Base-by-base conservation (phyloP, 2,797 vertebrate species). In the Neomorphus geoffroyi region DNA sequence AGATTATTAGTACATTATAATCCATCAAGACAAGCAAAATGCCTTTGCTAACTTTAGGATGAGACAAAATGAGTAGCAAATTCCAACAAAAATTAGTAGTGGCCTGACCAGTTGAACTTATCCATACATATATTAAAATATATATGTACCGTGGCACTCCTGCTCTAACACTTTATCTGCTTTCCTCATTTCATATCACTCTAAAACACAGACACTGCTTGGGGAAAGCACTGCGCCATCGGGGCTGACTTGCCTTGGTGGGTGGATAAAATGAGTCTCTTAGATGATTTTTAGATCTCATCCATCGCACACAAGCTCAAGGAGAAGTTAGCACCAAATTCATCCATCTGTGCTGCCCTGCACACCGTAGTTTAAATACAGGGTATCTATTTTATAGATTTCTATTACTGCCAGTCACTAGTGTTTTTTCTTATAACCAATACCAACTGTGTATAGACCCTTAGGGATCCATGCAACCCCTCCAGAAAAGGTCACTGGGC, bases 81-180 rank as follows among this genome's bases (percentile, higher is more conserved):
- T 87, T 81, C 82, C 87, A 87, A 18, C 4, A 69, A 53, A 80
- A 89, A 82, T 88, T 39, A 92, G n/a, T 28, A 91, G 93, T 66
- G 53, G 60, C 39, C 83, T 70, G 90, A 96, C 92, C 85, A 88
- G 92, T 94, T 96, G 50, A 86, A 92, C 95, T 73, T 33, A 93
- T 58, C 54, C 27, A n/a, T 30, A 39, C 7, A 11, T 62, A n/a
- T 39, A 45, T 90, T 82, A 74, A 45, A 70, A 41, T 26, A 41
- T 11, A 11, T 13, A 37, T 14, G 11, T 32, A 54, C 32, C 65
- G 19, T 74, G 69, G 32, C 66, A 85, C 51, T 74, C 67, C 56
- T 80, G 71, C 64, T 87, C 16, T 23, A 88, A 90, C 14, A 35
- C 28, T 58, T 80, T 2, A 69, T 56, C 60, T 72, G 72, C 73